A percentile compares a stretch with the other conserved stretches of the same genome.
phyloP scores from a whole-genome alignment of 1,140 invertebrate genomes.

The Plectus sambesii region DNA sequence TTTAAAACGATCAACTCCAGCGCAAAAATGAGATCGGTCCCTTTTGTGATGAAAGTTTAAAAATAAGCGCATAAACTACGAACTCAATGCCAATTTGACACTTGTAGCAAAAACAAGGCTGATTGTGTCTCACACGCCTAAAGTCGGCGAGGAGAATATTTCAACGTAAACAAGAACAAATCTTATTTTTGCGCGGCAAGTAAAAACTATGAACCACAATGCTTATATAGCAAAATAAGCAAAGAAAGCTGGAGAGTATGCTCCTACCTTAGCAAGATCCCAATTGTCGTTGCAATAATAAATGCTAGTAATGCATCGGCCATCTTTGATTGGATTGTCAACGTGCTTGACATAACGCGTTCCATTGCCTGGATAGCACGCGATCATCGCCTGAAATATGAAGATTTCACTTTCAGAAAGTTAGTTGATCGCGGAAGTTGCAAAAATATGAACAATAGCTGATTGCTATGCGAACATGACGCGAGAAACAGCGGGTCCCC shows the following conservation, averaged over 20 bases:
- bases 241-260: not conserved
- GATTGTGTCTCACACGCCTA: slow-evolving; percentile 1
- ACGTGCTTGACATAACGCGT: slow-evolving; percentile 90
- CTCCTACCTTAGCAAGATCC: slow-evolving; percentile 49
- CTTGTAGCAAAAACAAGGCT: slow-evolving; percentile 8
- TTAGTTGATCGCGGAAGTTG: slow-evolving; percentile 6
- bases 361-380: slow-evolving; percentile 82
- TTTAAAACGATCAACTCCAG: no score
- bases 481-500: no score
- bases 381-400: slow-evolving; percentile 73
- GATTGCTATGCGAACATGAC: no score
- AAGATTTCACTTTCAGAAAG: slow-evolving; percentile 48
- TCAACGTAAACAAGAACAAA: not conserved
- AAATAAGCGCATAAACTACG: no score
- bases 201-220: slow-evolving; percentile 15
- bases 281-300: slow-evolving; percentile 89
- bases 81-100: no score
- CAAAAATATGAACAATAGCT: slow-evolving; percentile 2
- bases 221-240: not conserved
- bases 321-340: slow-evolving; percentile 84
- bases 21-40: no score
- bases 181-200: slow-evolving; percentile 2
- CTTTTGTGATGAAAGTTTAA: no score
- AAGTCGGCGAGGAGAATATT: not conserved
- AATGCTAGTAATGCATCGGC: slow-evolving; percentile 53